These are phyloP conservation scores for Acanthosepion pharaonis DNA, from an alignment of 2,888 invertebrate genomes.

Conservation along the genomic window DNA sequence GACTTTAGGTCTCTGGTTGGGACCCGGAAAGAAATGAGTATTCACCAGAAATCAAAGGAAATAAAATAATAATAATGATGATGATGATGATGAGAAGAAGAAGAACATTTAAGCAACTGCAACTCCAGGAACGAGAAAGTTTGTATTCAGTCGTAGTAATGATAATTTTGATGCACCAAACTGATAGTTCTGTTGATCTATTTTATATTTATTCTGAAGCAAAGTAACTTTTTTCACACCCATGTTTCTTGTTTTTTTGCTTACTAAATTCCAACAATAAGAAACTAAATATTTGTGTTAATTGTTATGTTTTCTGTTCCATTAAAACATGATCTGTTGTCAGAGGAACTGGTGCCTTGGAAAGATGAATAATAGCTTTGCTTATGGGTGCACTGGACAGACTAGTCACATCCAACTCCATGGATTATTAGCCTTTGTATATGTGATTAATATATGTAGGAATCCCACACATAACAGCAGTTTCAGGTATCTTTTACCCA, in stretches of 20 bases:
- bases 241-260: not conserved
- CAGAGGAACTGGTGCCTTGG: not conserved
- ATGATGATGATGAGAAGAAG: not conserved
- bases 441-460: not conserved
- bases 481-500: not conserved
- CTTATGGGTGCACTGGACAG: not conserved
- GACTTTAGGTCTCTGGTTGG: too few species aligned
- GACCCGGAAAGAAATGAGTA: too few species aligned
- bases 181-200: not conserved
- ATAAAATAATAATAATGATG: not conserved
- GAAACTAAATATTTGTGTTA: conserved; percentile 14
- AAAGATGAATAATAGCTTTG: not conserved
- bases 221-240: not conserved
- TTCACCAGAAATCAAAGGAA: too few species aligned
- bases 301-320: not conserved
- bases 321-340: not conserved
- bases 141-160: too few species aligned
- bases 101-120: not conserved
- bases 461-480: not conserved
- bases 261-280: not conserved
- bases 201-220: not conserved
- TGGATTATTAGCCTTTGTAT: not conserved
- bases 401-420: not conserved
- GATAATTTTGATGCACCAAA: too few species aligned
- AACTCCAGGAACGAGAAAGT: too few species aligned